Conservation (phyloP, 2,888 invertebrate species). For the Belgica antarctica region DNA sequence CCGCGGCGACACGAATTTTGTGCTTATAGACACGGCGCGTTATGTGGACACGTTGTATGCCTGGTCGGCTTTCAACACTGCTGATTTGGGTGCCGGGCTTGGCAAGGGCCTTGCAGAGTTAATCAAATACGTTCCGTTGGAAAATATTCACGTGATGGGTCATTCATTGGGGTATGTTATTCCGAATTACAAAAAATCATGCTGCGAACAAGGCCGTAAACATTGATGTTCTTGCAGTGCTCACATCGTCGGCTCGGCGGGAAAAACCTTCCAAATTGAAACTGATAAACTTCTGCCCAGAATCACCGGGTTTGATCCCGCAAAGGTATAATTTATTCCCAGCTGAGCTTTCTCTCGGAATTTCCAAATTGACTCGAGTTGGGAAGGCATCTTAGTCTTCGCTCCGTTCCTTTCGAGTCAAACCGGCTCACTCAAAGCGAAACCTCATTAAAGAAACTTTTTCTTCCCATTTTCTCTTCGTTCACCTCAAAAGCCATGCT, state of each 20-base stretch:
- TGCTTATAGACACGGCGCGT: constrained; percentile 48
- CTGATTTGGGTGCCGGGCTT: constrained; percentile 44
- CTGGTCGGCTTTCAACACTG: constrained; percentile 46
- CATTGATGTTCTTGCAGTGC: constrained; percentile 49
- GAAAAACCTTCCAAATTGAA: constrained; percentile 49
- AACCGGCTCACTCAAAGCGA: too few species aligned
- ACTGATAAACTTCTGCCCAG: constrained; percentile 50
- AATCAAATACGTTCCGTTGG: constrained; percentile 18
- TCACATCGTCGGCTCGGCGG: constrained; percentile 52
- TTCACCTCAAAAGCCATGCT: constrained; percentile 45
- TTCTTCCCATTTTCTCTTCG: background rate
- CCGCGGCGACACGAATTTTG: constrained; percentile 52
- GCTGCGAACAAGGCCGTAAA: background rate
- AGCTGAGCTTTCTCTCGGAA: background rate
- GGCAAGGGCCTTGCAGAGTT: constrained; percentile 41
- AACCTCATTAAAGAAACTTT: constrained; percentile 35
- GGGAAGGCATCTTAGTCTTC: too few species aligned
- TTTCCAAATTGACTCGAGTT: too few species aligned
- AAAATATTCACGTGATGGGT: constrained; percentile 45
- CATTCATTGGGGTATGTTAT: constrained; percentile 4
- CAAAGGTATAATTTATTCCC: constrained; percentile 46
- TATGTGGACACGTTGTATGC: constrained; percentile 45
- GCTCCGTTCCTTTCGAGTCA: too few species aligned
- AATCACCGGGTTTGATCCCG: constrained; percentile 53
- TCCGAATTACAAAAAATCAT: background rate